phyloP scores from a whole-genome alignment of 1,140 invertebrate species.

The Brevipalpus yothersi region DNA sequence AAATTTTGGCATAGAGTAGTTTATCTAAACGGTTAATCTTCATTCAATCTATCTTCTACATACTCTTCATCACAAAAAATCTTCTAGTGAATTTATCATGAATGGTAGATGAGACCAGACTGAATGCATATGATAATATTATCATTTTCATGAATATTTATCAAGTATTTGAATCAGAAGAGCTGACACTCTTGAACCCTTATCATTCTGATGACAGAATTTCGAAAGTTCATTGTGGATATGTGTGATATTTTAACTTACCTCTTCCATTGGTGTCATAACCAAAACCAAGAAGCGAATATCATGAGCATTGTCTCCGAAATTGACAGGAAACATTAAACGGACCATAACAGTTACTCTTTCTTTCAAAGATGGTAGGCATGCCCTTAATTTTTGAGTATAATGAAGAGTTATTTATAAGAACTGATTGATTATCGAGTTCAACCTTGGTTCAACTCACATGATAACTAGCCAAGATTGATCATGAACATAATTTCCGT shows the following conservation, averaged over 20 bases:
- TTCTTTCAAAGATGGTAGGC: background rate
- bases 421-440: background rate
- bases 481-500: background rate
- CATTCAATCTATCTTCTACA: too few species aligned
- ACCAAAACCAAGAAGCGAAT: background rate
- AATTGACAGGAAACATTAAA: background rate
- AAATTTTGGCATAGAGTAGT: too few species aligned
- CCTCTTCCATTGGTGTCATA: background rate
- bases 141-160: conserved; percentile 13
- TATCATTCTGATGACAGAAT: too few species aligned
- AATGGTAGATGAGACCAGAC: conserved; percentile 11
- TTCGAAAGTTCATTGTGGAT: too few species aligned
- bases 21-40: background rate
- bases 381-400: background rate
- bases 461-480: background rate
- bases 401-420: too few species aligned
- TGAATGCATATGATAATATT: conserved; percentile 14
- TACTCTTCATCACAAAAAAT: too few species aligned
- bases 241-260: background rate
- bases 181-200: too few species aligned
- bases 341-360: background rate
- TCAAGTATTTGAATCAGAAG: too few species aligned
- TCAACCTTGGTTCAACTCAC: background rate
- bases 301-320: background rate
- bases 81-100: background rate